Evolutionary conservation across 1,140 invertebrate genomes (phyloP).

Genomic region (Drosophila tropicalis): DNA sequence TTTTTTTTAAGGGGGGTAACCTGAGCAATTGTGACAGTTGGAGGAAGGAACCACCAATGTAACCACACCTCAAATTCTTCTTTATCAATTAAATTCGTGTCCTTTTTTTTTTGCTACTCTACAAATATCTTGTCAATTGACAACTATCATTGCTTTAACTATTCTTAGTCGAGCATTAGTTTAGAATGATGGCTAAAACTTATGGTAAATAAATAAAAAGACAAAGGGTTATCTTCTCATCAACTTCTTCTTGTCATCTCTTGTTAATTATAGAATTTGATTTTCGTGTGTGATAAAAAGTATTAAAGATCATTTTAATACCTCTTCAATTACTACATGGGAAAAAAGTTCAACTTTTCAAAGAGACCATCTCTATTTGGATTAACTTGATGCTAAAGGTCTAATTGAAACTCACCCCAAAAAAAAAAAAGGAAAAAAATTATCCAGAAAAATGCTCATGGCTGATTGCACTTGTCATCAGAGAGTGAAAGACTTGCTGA

Average conservation of each 20-base stretch:
- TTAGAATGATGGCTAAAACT: too few relatives aligned
- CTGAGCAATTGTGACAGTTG: constrained; percentile 67
- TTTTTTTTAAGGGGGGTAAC: constrained; percentile 47
- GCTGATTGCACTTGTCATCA: constrained; percentile 76
- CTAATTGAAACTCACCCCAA: constrained; percentile 68
- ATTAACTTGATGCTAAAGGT: constrained; percentile 17
- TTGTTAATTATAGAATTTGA: too few relatives aligned
- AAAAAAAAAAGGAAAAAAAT: background rate
- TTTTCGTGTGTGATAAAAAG: too few relatives aligned
- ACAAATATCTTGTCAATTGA: background rate
- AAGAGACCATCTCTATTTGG: background rate
- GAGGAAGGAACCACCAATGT: constrained; percentile 14
- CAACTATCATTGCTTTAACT: too few relatives aligned
- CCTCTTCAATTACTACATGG: background rate
- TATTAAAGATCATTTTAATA: too few relatives aligned
- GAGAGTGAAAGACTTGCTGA: constrained; percentile 21
- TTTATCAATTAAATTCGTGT: constrained; percentile 40
- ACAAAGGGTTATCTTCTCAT: too few relatives aligned
- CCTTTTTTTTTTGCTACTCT: background rate
- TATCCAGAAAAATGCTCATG: constrained; percentile 31
- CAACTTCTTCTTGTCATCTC: too few relatives aligned
- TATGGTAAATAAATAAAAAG: too few relatives aligned
- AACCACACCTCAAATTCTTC: constrained; percentile 44
- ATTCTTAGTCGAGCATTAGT: too few relatives aligned
- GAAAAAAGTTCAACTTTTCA: background rate